Percentiles rank a stretch among this genome's conserved stretches.
Conservation (phyloP, 2,113 vertebrate genomes). For the Tetrao urogallus region DNA sequence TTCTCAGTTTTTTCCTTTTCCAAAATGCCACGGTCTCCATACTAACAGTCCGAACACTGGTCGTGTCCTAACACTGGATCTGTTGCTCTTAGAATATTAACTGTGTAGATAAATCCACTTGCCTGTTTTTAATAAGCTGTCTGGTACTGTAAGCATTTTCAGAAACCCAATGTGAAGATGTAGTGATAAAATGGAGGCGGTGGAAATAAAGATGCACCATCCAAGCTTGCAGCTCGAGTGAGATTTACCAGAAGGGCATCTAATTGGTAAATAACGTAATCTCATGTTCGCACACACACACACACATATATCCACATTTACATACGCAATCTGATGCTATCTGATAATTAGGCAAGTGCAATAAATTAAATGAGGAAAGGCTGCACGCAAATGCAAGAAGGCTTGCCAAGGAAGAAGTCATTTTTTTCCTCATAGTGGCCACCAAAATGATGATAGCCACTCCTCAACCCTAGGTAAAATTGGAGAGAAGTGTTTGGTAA, state of each 20-base stretch:
- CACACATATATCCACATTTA: background rate
- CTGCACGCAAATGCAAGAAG: background rate
- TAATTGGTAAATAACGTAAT: background rate
- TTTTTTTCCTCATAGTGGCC: background rate
- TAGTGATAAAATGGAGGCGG: background rate
- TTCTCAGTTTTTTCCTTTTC: conserved; percentile 25
- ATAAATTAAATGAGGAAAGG: background rate
- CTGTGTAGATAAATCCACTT: conserved; percentile 1
- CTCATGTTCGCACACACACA: background rate
- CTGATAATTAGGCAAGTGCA: background rate
- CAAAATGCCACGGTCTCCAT: background rate
- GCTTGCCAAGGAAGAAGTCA: background rate
- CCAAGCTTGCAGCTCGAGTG: background rate
- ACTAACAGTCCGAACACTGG: conserved; percentile 5
- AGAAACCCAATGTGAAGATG: conserved; percentile 12
- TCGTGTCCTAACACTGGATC: conserved; percentile 41
- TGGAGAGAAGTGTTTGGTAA: background rate
- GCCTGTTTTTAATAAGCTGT: conserved; percentile 55
- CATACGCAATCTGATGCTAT: background rate
- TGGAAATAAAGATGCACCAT: background rate
- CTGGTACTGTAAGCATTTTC: conserved; percentile 48
- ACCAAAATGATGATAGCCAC: background rate
- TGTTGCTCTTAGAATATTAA: conserved; percentile 57
- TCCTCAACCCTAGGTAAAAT: background rate
- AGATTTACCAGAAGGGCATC: conserved; percentile 34